These are phyloP conservation scores for Charadrius vociferus DNA, from an alignment of 2,113 vertebrate genomes.

Conservation along the genomic window DNA sequence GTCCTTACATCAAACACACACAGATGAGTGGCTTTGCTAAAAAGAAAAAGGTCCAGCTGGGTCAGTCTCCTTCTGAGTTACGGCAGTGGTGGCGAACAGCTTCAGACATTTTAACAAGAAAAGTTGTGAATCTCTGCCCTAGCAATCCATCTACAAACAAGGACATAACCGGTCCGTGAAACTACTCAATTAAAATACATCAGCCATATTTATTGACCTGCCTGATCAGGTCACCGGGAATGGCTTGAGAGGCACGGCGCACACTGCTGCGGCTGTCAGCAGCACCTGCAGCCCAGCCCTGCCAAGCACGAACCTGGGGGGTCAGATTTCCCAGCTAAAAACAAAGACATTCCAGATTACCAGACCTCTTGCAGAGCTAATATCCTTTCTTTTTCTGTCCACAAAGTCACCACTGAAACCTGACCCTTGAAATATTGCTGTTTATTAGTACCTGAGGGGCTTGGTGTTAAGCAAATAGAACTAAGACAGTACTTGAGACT, in stretches of 20 bases:
- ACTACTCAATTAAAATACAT: not conserved
- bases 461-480: not conserved
- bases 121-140: not conserved
- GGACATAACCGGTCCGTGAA: not conserved
- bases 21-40: not conserved
- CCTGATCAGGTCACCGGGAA: not conserved
- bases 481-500: not conserved
- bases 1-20: not conserved
- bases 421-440: not conserved
- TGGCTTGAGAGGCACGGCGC: rapidly evolving
- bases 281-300: not conserved
- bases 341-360: not conserved
- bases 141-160: not conserved
- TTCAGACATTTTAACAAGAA: not conserved
- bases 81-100: rapidly evolving
- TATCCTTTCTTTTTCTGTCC: not conserved
- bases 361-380: not conserved
- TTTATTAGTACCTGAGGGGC: not conserved
- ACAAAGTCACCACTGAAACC: not conserved
- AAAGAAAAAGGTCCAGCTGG: not conserved
- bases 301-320: rapidly evolving
- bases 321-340: not conserved
- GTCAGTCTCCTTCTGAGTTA: not conserved
- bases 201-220: not conserved
- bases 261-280: not conserved